Evolutionary conservation across 2,888 invertebrate species (phyloP), one percentile per base, ranked within the genome.

Genomic region (Drosophila fulvimacula): DNA sequence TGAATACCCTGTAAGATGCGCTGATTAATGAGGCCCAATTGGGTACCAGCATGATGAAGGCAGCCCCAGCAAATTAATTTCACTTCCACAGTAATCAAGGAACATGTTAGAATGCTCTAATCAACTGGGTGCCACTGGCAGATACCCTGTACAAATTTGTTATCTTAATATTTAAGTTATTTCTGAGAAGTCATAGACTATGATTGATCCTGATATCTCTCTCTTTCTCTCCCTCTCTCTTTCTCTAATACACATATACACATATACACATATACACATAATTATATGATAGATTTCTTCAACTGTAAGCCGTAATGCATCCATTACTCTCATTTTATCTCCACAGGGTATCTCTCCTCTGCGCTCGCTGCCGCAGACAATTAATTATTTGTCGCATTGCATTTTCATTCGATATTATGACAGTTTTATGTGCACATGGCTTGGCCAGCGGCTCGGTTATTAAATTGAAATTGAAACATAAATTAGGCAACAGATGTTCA

Each of bases 401-500:
- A 65, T 70, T 86, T 89, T 75, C 77, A 82, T 86, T 75, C 75
- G 74, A 78, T 83, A 73, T 86, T 84, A 75, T 89, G 90, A 86
- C 86, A 79, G 76, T 84, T 89, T 88, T 82, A 88, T 88, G 76
- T 69, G 69, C 64, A 56, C 58, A 52, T 34, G 15, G 41, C 9
- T 7, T 42, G 39, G 44, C 30, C 42, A 17, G 32, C 13, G 48
- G 59, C 51, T 38, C 38, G 53, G 34, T 62, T 61, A 69, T 69
- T 69, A 65, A 64, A 63, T 55, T 68, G 76, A 52, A 69, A 84
- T 82, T 83, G 83, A 82, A 87, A 80, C 83, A 83, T 83, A 83
- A 83, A 87, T 83, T 82, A 82, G 70, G 87, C 78, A 86, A 81
- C 82, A 86, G 74, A 86, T 83, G 87, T 73, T 66, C 81, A 81